Percentiles rank a stretch among this genome's conserved stretches.
Conservation (phyloP, 2,888 invertebrate species). For the Deilephila elpenor region DNA sequence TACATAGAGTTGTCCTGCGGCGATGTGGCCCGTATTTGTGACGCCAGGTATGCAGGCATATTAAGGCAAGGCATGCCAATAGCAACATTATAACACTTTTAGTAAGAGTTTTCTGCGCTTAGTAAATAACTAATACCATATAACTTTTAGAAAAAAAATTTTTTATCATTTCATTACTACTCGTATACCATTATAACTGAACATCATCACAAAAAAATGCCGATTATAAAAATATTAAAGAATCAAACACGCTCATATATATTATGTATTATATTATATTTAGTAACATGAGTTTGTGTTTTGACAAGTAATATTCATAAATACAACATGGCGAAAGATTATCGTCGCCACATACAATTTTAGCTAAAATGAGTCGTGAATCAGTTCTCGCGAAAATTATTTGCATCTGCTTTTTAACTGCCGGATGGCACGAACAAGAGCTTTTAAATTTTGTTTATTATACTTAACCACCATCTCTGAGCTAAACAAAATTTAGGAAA, state of each 20-base stretch:
- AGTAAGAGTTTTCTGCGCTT: too few species aligned
- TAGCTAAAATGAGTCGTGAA: slow-evolving; percentile 35
- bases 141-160: too few species aligned
- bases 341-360: slow-evolving; percentile 28
- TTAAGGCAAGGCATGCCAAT: background rate
- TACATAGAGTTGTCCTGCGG: background rate
- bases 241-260: too few species aligned
- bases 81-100: background rate
- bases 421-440: slow-evolving; percentile 59
- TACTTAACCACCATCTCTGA: slow-evolving; percentile 54
- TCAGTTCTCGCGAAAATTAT: slow-evolving; percentile 51
- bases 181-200: too few species aligned
- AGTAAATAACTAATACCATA: too few species aligned
- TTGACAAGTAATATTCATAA: background rate
- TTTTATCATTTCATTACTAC: too few species aligned
- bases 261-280: background rate
- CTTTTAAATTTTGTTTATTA: slow-evolving; percentile 61
- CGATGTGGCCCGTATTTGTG: background rate
- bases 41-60: background rate
- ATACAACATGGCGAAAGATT: background rate
- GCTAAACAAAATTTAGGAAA: slow-evolving; percentile 48
- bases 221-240: too few species aligned
- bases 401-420: slow-evolving; percentile 65
- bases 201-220: too few species aligned
- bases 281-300: background rate